Percentiles rank a stretch among this genome's conserved stretches.
Conservation (phyloP, 2,797 vertebrate genomes). For the Podarcis lilfordi region DNA sequence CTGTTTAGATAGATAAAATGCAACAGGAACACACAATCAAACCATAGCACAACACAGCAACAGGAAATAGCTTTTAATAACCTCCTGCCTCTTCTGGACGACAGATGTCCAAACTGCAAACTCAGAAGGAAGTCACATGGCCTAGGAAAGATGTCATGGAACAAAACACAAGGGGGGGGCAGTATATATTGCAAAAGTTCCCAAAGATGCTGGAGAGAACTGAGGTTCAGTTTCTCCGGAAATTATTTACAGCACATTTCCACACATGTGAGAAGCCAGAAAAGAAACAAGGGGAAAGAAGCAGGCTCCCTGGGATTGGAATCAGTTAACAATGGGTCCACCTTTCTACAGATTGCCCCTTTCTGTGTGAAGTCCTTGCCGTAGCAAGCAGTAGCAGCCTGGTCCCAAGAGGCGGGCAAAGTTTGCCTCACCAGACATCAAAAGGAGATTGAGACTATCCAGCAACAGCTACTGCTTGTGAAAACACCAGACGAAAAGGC, state of each 20-base stretch:
- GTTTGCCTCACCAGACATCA: neutral
- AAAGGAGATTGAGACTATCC: neutral
- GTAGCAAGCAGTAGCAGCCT: neutral
- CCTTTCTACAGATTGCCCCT: neutral
- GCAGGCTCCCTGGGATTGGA: neutral
- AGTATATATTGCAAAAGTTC: neutral
- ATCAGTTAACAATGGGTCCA: neutral
- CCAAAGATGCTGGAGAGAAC: neutral
- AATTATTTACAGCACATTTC: neutral
- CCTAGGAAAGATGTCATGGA: neutral
- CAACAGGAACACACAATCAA: constrained; percentile 26
- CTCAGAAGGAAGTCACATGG: constrained; percentile 27
- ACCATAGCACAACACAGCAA: neutral
- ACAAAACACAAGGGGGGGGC: neutral
- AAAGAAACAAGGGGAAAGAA: neutral
- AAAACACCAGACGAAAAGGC: neutral
- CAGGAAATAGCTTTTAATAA: constrained; percentile 51
- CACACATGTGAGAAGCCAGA: neutral
- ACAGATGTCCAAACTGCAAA: constrained; percentile 8
- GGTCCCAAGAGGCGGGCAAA: neutral
- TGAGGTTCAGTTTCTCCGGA: accelerated
- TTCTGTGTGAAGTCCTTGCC: neutral
- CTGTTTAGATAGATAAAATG: constrained; percentile 47
- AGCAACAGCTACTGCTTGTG: neutral
- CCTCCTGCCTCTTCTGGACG: constrained; percentile 19